Base-by-base conservation (phyloP, 23 tunicate genomes). In the Styela clava region DNA sequence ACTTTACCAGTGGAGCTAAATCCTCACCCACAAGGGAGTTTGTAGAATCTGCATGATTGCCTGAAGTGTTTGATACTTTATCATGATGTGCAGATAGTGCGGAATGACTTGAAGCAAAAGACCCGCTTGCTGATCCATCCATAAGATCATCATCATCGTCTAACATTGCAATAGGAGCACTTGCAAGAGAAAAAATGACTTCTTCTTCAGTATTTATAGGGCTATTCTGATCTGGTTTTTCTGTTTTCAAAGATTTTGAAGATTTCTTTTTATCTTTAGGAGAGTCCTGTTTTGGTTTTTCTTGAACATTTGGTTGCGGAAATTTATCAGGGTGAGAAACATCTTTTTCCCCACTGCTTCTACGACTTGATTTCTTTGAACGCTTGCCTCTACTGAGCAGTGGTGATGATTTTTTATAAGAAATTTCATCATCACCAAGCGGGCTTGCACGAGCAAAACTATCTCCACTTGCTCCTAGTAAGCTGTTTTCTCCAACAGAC, bases 351-450 rank as follows among this genome's bases (percentile, higher is more conserved):
- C n/a, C n/a, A 44, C 56, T 44, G 12, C 56, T 44, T 7, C 56
- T 44, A 5, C 56, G 7, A 12, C 56, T 44, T 7, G 9, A 5
- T 44, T 7, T 5, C 56, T 44, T 44, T 12, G 7, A 5, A 5
- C 9, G 12, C 7, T 44, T 7, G 7, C 56, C 9, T 44, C 56
- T 12, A 44, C 56, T 44, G 12, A 5, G 9, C 12, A 44, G 56
- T 44, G 12, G 12, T 5, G 56, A 12, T 44, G 56, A 22, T 27
- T 32, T 71, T 5, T 71, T 71, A 35, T 28, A 29, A 16, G 16
- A 27, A 71, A 12, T 34, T 28, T 71, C 77, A 18, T 71, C 77
- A 32, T 71, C 35, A 71, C 77, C 77, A 30, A 71, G 77, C 16
- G 77, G 77, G 35, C 77, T 71, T 29, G 77, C 77, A 3, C 77